Evolutionary conservation across 2,113 vertebrate species (phyloP).

Genomic region (Osmerus eperlanus): DNA sequence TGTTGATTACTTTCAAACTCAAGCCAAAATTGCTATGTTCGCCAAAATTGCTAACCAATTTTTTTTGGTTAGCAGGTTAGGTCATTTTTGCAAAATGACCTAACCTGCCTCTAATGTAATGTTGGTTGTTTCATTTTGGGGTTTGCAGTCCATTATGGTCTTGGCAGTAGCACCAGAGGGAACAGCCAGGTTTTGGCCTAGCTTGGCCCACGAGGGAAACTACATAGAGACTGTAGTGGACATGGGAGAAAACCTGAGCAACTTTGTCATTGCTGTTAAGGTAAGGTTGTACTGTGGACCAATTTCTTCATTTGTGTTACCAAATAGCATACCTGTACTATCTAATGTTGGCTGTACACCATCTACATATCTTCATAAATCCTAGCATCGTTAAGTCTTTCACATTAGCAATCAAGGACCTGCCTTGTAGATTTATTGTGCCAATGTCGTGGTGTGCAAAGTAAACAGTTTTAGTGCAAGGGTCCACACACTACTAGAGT

Average conservation of each 20-base stretch:
- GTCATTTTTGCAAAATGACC: not conserved
- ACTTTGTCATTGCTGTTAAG: slow-evolving; percentile 83
- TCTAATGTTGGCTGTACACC: too few relatives aligned
- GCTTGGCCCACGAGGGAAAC: slow-evolving; percentile 80
- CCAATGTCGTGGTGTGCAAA: too few relatives aligned
- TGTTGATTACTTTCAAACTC: too few relatives aligned
- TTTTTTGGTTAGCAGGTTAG: too few relatives aligned
- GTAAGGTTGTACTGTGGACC: slow-evolving; percentile 57
- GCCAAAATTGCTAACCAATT: not conserved
- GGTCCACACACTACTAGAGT: too few relatives aligned
- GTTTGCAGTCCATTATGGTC: slow-evolving; percentile 71
- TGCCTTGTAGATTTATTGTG: too few relatives aligned
- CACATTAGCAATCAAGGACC: too few relatives aligned
- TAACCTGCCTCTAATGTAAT: not conserved
- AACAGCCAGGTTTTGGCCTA: slow-evolving; percentile 85
- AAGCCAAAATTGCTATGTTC: not conserved
- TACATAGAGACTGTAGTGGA: slow-evolving; percentile 78
- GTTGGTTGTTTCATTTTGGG: not conserved
- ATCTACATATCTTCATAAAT: too few relatives aligned
- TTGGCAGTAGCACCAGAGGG: slow-evolving; percentile 85
- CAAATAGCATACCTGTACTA: too few relatives aligned
- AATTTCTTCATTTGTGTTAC: too few relatives aligned
- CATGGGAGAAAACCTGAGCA: slow-evolving; percentile 77
- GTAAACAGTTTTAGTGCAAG: too few relatives aligned
- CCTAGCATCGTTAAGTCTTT: too few relatives aligned